These are phyloP conservation scores for Zoanthus gigantus DNA, from an alignment of 92 coral and sea anemone species.

Conservation along the genomic window DNA sequence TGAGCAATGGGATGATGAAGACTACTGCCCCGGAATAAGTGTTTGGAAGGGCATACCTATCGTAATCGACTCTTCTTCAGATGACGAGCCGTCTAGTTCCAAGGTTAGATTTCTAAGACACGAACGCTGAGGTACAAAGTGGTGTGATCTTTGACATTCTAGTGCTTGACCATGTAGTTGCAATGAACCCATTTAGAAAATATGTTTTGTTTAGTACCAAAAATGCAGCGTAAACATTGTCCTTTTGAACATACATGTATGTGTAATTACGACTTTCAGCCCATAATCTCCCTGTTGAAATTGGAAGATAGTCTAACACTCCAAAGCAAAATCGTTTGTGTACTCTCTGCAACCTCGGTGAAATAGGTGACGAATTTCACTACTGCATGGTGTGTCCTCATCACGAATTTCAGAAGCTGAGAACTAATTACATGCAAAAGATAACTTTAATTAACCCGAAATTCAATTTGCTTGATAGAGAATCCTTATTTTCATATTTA, in stretches of 20 bases:
- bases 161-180: slow-evolving; percentile 4
- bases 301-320: slow-evolving; percentile 32
- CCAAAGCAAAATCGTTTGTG: slow-evolving; percentile 42
- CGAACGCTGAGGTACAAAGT: slow-evolving; percentile 5
- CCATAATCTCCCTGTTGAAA: slow-evolving; percentile 43
- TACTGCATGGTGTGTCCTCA: slow-evolving; percentile 43
- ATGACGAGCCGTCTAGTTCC: slow-evolving; percentile 16
- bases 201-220: slow-evolving; percentile 9
- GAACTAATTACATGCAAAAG: slow-evolving; percentile 36
- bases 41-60: slow-evolving; percentile 11
- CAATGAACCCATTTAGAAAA: slow-evolving; percentile 10
- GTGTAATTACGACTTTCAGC: slow-evolving; percentile 39
- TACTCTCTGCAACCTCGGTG: slow-evolving; percentile 50
- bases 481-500: slow-evolving; percentile 41
- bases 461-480: slow-evolving; percentile 33
- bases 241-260: slow-evolving; percentile 9
- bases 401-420: slow-evolving; percentile 44
- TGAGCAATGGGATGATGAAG: slow-evolving; percentile 14
- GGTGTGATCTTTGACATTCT: slow-evolving; percentile 7
- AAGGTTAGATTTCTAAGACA: slow-evolving; percentile 2
- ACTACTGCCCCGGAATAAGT: slow-evolving; percentile 15
- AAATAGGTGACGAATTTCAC: slow-evolving; percentile 42
- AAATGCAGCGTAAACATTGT: slow-evolving; percentile 10
- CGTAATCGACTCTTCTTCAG: slow-evolving; percentile 8
- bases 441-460: slow-evolving; percentile 32